A percentile compares a stretch with the other conserved stretches of the same genome.
Evolutionary conservation across 1,140 invertebrate species (phyloP).

Genomic region (Goniozus legneri): DNA sequence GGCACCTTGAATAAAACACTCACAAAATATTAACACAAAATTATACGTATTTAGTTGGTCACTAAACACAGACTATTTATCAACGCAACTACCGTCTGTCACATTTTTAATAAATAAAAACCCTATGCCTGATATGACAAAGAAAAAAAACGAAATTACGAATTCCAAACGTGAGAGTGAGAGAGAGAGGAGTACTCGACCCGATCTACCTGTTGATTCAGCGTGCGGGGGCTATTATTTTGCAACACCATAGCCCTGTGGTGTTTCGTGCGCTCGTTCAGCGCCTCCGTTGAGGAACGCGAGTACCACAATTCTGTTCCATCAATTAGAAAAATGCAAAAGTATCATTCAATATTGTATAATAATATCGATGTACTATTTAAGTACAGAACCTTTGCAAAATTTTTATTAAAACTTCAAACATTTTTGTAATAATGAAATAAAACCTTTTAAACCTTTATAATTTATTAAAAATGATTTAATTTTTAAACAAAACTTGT

Average conservation of each 20-base stretch:
- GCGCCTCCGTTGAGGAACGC: slow-evolving; percentile 8
- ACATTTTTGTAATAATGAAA: too few relatives aligned
- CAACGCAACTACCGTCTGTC: background rate
- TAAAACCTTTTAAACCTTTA: too few relatives aligned
- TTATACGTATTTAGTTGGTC: background rate
- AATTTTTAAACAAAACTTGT: too few relatives aligned
- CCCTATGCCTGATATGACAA: background rate
- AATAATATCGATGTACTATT: too few relatives aligned
- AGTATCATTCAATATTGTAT: too few relatives aligned
- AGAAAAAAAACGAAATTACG: background rate
- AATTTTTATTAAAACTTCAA: too few relatives aligned
- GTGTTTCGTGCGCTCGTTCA: background rate
- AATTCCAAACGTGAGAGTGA: background rate
- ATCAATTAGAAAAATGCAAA: too few relatives aligned
- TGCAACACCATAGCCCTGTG: background rate
- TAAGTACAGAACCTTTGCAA: too few relatives aligned
- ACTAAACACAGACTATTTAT: too few relatives aligned
- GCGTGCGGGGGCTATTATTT: background rate
- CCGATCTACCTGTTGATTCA: slow-evolving; percentile 12
- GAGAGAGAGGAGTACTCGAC: background rate
- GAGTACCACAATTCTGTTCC: too few relatives aligned
- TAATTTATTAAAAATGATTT: too few relatives aligned
- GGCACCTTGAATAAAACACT: background rate
- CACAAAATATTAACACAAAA: background rate
- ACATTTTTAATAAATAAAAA: background rate